Evolutionary conservation across 2,113 vertebrate species (phyloP), one percentile per base, ranked within the genome.

Genomic region (Brienomyrus longianalis): DNA sequence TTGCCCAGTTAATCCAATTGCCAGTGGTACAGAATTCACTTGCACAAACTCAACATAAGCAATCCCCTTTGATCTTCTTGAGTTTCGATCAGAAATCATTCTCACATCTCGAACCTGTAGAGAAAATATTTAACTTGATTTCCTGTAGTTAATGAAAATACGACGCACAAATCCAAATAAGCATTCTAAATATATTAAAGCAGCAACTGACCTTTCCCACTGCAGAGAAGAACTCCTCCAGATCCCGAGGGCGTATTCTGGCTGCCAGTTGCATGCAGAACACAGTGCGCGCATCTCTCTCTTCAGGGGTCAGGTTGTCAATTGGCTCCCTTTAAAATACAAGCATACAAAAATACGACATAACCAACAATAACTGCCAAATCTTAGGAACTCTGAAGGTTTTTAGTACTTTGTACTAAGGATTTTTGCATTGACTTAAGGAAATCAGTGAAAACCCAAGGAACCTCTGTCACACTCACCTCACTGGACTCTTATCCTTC

Each of bases 191-290:
- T 74, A 48, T 27, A 54, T 51, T 89, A 8, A 27, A 35, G 52
- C 4, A 88, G 43, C 3, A 27, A 87, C 92, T 89, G 93, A 99
- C 98, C 94, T 99, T 99, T 93, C 98, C 98, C 35, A 99, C 98
- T 89, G 98, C 98, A 48, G 98, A 99, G 92, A 99, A 99, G 95
- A 99, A 99, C 89, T 99, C 98, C 94, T 99, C 98, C 92, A 99
- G 94, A 93, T 99, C 98, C 92, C 98, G 97, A 23, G 98, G 98
- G 91, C 98, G 95, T 95, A 99, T 99, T 94, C 98, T 96, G 11
- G 98, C 98, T 93, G 98, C 98, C 39, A 99, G 95, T 90, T 99
- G 98, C 98, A 99, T 99, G 91, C 98, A 99, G 92, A 99, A 99
- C 1, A 99, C 98, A 19, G 98, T 99, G 88, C 98, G 97, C 70